Evolutionary conservation across 2,888 invertebrate genomes (phyloP), one percentile per base, ranked within the genome.

Genomic region (Calephelis perditalis): DNA sequence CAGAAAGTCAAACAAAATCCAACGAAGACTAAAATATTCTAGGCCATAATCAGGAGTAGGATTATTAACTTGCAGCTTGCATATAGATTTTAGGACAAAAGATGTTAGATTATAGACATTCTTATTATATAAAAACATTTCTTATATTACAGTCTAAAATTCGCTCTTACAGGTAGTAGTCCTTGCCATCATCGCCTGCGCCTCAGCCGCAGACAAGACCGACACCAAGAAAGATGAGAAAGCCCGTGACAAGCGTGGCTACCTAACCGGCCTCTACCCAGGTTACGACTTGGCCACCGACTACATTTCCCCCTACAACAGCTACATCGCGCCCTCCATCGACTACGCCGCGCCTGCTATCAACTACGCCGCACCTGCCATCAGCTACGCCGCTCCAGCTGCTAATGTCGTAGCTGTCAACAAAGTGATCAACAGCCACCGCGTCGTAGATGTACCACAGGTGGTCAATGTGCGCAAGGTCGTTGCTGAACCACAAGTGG

Each of bases 401-500:
- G 61, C 73, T 9, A 67, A 64, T n/a, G 66, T 75, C 3, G 63
- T 78, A 11, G 60, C 72, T 44, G 74, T 76, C 46, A 73, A 76
- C 60, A 76, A 73, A 62, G 71, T 78, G 2, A 75, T 78, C 55
- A 72, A 70, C 61, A 74, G 75, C 6, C 69, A 68, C 43, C 71
- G 70, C 61, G 70, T 73, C 37, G 71, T 75, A 55, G 67, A 67
- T 56, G 74, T 73, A 43, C 77, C 78, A 7, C 70, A 75, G 59
- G 73, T 75, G 4, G 68, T 77, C 44, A 66, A 68, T 56, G 77
- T 79, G 43, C 77, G 71, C 63, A 82, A 77, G 68, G 71, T 78
- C 36, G 75, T 84, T 66, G 77, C 80, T 64, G 78, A 73, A 55
- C 81, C 79, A 52, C 78, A 78, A 67, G 76, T 80, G 66, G 71